Base-by-base conservation (phyloP, 2,797 vertebrate species). In the Takifugu rubripes region DNA sequence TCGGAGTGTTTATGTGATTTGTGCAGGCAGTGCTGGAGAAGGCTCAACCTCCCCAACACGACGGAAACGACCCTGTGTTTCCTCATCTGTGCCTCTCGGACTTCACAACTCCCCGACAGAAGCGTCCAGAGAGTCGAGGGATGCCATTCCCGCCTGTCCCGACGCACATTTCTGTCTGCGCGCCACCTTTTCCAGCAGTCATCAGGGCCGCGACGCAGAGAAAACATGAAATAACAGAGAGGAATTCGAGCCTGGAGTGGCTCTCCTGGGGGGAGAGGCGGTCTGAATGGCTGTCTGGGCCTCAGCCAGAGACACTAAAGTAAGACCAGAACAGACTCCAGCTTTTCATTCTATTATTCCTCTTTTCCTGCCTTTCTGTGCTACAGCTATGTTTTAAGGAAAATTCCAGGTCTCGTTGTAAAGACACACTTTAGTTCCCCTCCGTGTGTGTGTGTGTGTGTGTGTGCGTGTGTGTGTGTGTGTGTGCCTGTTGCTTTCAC, bases 211-310 rank as follows among this genome's bases (percentile, higher is more conserved):
- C 14, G 15, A 44, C 6, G 3, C 42, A 17, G 9, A 66, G 68
- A 82, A 83, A 74, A 84, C 77, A 75, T 78, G 49, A 87, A 89
- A 85, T 84, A 81, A 73, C 84, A 71, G 63, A 82, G 70, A 81
- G 86, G 84, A 89, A 89, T 87, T 84, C 65, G 68, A 72, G 83
- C 79, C 81, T 80, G 72, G 71, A 82, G 83, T 75, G 56, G 58
- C 66, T 75, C 70, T 78, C 75, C 77, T 68, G 64, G 16, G 54
- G 76, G 36, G 31, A 76, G 79, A 72, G 77, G 56, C 49, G 55
- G 49, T 59, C 64, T 53, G 72, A 62, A 65, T 70, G 57, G 10
- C 57, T 12, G 59, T 61, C 74, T 83, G 77, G 81, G 78, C 24
- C 64, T 10, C 43, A 59, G 79, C 84, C 84, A 87, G 72, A 60